phyloP scores from a whole-genome alignment of 2,113 vertebrate species.

The Mus spicilegus region DNA sequence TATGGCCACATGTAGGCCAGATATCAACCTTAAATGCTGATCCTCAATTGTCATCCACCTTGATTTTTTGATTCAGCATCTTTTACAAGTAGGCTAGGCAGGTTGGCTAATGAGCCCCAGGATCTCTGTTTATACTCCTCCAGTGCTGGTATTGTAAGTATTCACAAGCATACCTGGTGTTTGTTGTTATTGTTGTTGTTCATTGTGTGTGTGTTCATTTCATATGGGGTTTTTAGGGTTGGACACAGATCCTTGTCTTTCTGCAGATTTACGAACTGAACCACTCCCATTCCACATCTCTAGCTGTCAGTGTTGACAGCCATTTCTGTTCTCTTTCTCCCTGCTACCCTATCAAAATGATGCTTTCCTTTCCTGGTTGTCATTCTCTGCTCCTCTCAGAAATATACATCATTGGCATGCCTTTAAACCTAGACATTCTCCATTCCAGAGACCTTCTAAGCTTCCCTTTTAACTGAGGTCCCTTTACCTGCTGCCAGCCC shows the following conservation, averaged over 20 bases:
- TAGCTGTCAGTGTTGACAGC: background rate
- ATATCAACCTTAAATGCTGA: no score
- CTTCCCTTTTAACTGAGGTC: background rate
- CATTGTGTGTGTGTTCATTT: background rate
- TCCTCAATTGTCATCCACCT: background rate
- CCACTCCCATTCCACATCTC: background rate
- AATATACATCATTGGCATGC: background rate
- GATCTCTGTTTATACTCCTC: no score
- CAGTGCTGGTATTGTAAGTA: background rate
- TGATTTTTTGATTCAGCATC: background rate
- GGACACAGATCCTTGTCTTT: background rate
- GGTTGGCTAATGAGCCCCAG: background rate
- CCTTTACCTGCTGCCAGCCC: background rate
- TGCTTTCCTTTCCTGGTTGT: background rate
- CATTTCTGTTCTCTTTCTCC: background rate
- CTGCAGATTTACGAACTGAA: rapidly evolving
- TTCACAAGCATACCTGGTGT: background rate
- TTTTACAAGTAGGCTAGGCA: background rate
- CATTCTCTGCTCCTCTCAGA: background rate
- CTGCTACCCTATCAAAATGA: no score
- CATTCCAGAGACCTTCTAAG: background rate
- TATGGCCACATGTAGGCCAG: background rate
- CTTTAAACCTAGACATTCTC: background rate
- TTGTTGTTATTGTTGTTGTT: background rate
- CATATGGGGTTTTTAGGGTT: background rate